A percentile compares a stretch with the other conserved stretches of the same genome.
These are phyloP conservation scores for Sparus aurata DNA, from an alignment of 2,797 vertebrate genomes.

Conservation along the genomic window DNA sequence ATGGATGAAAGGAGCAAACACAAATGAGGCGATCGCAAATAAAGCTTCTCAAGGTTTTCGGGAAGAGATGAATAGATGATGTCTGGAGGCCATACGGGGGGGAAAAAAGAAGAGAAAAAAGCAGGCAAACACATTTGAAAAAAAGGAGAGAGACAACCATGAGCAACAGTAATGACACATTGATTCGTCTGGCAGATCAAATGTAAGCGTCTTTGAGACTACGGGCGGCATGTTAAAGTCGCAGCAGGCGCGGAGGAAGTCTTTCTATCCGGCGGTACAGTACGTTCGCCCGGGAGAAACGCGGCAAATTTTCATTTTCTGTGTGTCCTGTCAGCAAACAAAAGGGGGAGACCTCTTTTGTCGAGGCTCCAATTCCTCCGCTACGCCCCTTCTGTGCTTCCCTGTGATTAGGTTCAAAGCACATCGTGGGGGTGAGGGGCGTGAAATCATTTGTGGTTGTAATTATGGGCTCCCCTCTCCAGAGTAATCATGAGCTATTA, in stretches of 20 bases:
- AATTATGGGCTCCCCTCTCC: conserved; percentile 82
- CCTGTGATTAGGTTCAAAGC: conserved; percentile 78
- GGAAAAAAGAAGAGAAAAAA: conserved; percentile 8
- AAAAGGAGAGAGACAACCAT: not conserved
- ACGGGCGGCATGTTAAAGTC: not conserved
- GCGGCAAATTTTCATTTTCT: conserved; percentile 58
- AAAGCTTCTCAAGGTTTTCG: conserved; percentile 56
- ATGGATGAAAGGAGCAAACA: conserved; percentile 52
- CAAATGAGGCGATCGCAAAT: conserved; percentile 55
- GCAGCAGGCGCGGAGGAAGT: not conserved
- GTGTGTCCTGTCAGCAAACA: conserved; percentile 70
- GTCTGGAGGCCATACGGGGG: conserved; percentile 24
- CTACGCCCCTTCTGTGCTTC: conserved; percentile 63
- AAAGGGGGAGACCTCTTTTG: conserved; percentile 68
- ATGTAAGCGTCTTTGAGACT: not conserved
- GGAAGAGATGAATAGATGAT: conserved; percentile 61
- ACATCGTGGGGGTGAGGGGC: conserved; percentile 70
- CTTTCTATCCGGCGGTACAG: conserved; percentile 3
- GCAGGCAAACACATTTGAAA: conserved; percentile 9
- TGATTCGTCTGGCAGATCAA: conserved; percentile 18
- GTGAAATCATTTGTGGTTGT: conserved; percentile 83
- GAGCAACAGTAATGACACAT: not conserved
- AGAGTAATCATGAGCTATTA: conserved; percentile 85
- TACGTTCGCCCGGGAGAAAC: conserved; percentile 5
- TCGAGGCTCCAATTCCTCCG: conserved; percentile 61